Conservation (phyloP, 1,140 invertebrate species). For the Bombus picipes region DNA sequence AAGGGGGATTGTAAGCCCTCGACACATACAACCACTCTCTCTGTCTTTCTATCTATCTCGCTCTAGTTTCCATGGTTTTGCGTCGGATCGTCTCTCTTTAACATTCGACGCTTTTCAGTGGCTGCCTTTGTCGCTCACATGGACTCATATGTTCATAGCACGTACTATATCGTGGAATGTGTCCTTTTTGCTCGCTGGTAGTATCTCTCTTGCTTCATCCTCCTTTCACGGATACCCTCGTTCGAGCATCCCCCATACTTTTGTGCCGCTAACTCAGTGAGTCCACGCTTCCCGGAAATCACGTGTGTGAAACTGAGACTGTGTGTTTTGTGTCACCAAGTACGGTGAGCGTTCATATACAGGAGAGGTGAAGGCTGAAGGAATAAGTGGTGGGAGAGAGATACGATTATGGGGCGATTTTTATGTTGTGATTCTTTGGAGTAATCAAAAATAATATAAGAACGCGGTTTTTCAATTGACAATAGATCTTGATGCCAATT, state of each 20-base stretch:
- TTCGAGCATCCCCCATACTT: slow-evolving; percentile 51
- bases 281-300: slow-evolving; percentile 43
- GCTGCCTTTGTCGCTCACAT: slow-evolving; percentile 28
- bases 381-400: not conserved
- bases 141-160: slow-evolving; percentile 50
- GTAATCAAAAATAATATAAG: not conserved
- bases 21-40: slow-evolving; percentile 56
- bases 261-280: slow-evolving; percentile 61
- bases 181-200: slow-evolving; percentile 57
- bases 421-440: not conserved
- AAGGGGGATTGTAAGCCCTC: slow-evolving; percentile 60
- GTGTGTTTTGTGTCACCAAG: slow-evolving; percentile 44
- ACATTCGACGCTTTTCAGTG: not conserved
- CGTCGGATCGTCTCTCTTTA: slow-evolving; percentile 25
- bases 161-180: slow-evolving; percentile 44
- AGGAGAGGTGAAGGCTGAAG: not conserved
- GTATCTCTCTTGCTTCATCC: slow-evolving; percentile 33
- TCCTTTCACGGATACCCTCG: slow-evolving; percentile 23
- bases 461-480: no score
- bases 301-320: slow-evolving; percentile 15
- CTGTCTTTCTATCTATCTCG: slow-evolving; percentile 19
- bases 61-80: not conserved
- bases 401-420: not conserved
- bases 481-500: not conserved
- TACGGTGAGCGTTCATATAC: slow-evolving; percentile 14